Conservation (phyloP, 1,140 invertebrate genomes). For the Grapholita molesta region DNA sequence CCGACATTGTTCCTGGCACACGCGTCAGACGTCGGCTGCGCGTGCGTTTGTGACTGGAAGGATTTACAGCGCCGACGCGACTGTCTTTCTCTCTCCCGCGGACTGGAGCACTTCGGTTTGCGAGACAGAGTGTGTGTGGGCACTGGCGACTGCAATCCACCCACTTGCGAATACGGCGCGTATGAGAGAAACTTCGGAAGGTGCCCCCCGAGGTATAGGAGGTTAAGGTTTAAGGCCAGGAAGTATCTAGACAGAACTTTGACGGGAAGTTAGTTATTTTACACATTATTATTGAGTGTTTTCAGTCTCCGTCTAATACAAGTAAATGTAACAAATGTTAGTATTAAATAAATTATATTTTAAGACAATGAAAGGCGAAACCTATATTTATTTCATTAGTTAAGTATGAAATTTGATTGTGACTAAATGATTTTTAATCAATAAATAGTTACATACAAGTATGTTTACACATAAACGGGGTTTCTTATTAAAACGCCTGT, state of each 20-base stretch:
- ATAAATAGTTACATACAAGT: too few relatives aligned
- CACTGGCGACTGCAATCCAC: conserved; percentile 80
- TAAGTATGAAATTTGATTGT: too few relatives aligned
- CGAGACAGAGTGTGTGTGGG: conserved; percentile 84
- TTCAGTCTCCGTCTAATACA: background rate
- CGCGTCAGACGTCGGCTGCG: conserved; percentile 79
- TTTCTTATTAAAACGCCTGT: too few relatives aligned
- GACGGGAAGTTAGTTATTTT: background rate
- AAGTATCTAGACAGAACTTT: conserved; percentile 11
- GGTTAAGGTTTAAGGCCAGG: conserved; percentile 30
- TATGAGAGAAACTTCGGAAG: conserved; percentile 81
- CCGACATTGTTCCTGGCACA: conserved; percentile 83
- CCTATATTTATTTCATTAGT: background rate
- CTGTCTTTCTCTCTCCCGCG: conserved; percentile 83
- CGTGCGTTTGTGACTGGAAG: conserved; percentile 82
- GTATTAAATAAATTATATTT: too few relatives aligned
- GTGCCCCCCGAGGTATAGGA: conserved; percentile 79
- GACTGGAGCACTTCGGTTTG: conserved; percentile 84
- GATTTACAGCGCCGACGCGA: conserved; percentile 78
- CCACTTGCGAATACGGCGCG: conserved; percentile 83
- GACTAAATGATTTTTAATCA: too few relatives aligned
- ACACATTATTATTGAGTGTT: background rate
- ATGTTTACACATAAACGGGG: too few relatives aligned
- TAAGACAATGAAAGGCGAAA: too few relatives aligned
- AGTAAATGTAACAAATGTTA: background rate